Conservation (phyloP, 2,797 vertebrate genomes). For the Propithecus perrieri region DNA sequence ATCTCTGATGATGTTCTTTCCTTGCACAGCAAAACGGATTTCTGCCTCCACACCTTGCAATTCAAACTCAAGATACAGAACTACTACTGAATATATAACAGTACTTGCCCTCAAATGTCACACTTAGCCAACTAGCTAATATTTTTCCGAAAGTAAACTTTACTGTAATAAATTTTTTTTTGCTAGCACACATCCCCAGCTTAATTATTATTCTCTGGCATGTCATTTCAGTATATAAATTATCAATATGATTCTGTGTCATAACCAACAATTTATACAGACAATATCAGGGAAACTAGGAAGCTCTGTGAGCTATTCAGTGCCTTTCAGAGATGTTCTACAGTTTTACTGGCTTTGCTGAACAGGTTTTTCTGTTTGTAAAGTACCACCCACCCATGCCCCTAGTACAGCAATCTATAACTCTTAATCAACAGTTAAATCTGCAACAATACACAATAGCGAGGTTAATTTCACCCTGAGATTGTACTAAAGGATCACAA, state of each 20-base stretch:
- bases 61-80: slow-evolving; percentile 27
- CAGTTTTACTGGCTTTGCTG: slow-evolving; percentile 7
- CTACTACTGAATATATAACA: background rate
- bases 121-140: slow-evolving; percentile 33
- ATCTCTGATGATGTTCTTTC: slow-evolving; percentile 10
- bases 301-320: background rate
- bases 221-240: slow-evolving; percentile 47
- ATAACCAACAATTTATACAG: slow-evolving; percentile 47
- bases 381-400: background rate
- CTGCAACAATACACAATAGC: background rate
- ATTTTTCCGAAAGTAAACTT: slow-evolving; percentile 56
- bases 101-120: slow-evolving; percentile 14
- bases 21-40: background rate
- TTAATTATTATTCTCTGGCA: slow-evolving; percentile 52
- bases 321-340: slow-evolving; percentile 6
- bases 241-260: slow-evolving; percentile 30
- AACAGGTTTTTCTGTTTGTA: slow-evolving; percentile 54
- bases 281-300: slow-evolving; percentile 37
- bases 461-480: slow-evolving; percentile 46
- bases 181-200: background rate
- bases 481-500: slow-evolving; percentile 25
- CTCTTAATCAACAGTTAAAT: slow-evolving; percentile 41
- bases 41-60: background rate
- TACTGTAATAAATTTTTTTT: background rate
- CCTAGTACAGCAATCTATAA: background rate